Conservation (phyloP, 2,113 vertebrate species). For the Tonatia bakeri region DNA sequence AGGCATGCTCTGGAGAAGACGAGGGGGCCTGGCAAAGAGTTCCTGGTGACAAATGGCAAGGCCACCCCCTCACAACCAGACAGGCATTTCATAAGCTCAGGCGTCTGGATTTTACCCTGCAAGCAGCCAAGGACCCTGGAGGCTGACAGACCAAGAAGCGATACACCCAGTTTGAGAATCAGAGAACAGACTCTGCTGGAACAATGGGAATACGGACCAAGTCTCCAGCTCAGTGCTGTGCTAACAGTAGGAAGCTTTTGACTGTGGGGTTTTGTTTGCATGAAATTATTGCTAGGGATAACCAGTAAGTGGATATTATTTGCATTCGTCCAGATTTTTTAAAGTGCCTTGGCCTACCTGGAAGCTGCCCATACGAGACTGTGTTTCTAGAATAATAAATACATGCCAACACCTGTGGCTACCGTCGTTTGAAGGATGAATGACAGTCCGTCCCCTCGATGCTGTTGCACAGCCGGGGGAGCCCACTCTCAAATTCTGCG, state of each 20-base stretch:
- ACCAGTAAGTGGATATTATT: not conserved
- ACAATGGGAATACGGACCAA: not conserved
- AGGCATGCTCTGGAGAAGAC: not conserved
- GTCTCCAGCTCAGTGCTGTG: not conserved
- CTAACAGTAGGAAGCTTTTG: not conserved
- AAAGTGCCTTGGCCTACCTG: not conserved
- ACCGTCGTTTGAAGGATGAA: not conserved
- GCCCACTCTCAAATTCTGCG: not conserved
- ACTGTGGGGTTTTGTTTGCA: not conserved
- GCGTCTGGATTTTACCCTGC: not conserved
- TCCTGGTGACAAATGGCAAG: not conserved
- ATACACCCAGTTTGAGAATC: not conserved
- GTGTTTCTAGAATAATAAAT: not conserved
- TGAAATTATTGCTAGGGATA: not conserved
- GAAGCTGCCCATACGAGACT: not conserved
- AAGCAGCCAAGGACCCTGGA: not conserved
- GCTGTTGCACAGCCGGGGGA: not conserved
- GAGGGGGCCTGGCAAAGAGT: not conserved
- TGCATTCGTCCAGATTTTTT: not conserved
- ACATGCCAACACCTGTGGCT: not conserved
- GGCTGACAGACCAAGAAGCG: not conserved
- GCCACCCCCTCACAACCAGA: not conserved
- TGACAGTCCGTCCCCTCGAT: not conserved
- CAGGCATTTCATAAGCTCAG: not conserved
- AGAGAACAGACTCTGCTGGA: not conserved